A percentile compares a stretch with the other conserved stretches of the same genome.
These are phyloP conservation scores for Porites cylindrica DNA, from an alignment of 92 coral and sea anemone species.

Conservation along the genomic window DNA sequence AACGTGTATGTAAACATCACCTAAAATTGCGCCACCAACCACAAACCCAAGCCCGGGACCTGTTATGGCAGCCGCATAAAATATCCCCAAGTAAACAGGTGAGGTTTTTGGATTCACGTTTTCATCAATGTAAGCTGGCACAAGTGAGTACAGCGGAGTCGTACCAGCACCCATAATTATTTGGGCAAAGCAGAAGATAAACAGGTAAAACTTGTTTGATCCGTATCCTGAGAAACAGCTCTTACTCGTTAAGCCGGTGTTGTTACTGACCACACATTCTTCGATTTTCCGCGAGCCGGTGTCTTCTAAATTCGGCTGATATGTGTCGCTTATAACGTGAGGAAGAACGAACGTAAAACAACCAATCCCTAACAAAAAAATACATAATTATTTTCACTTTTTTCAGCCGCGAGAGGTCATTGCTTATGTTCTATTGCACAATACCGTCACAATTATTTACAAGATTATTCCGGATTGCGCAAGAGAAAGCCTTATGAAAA, in stretches of 20 bases:
- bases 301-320: constrained; percentile 70
- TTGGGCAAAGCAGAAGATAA: constrained; percentile 81
- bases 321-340: constrained; percentile 61
- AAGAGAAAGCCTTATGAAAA: no score
- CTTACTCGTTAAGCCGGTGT: not conserved
- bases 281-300: not conserved
- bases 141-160: constrained; percentile 82
- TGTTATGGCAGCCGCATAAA: constrained; percentile 64
- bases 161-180: constrained; percentile 82
- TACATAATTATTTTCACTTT: not conserved
- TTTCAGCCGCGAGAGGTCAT: no score
- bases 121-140: constrained; percentile 96
- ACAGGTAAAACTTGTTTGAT: constrained; percentile 69
- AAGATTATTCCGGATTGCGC: no score
- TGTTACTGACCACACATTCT: constrained; percentile 60
- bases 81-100: constrained; percentile 88
- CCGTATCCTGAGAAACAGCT: constrained; percentile 44
- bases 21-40: constrained; percentile 73
- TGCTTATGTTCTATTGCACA: no score
- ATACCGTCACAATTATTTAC: no score
- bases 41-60: constrained; percentile 88
- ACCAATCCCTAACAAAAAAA: constrained; percentile 66
- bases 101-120: constrained; percentile 86
- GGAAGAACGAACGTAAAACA: constrained; percentile 73
- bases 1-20: constrained; percentile 73